Evolutionary conservation across 2,113 vertebrate genomes (phyloP).

Genomic region (Carlito syrichta): DNA sequence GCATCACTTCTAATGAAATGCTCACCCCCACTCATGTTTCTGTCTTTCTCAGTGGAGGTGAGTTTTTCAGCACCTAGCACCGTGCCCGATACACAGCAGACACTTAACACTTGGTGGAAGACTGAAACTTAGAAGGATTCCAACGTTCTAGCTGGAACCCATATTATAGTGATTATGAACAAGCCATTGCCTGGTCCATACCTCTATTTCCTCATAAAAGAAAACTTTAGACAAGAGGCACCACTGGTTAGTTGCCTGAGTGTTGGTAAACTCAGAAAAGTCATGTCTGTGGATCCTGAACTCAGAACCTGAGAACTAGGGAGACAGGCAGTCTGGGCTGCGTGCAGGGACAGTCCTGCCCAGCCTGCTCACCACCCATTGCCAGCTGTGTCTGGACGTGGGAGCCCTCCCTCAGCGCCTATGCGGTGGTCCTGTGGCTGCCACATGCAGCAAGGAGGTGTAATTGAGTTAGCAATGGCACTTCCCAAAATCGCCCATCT

Average conservation of each 20-base stretch:
- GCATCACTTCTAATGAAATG: background rate
- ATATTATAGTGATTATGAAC: background rate
- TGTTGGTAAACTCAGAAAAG: background rate
- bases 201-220: background rate
- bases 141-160: background rate
- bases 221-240: background rate
- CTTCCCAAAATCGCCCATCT: background rate
- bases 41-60: background rate
- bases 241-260: background rate
- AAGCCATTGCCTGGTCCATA: background rate
- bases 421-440: background rate
- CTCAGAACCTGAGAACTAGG: background rate
- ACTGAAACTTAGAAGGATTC: background rate
- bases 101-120: background rate
- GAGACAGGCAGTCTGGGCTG: background rate
- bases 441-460: rapidly evolving
- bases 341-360: background rate
- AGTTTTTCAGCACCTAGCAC: background rate
- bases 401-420: background rate
- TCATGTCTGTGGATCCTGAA: background rate
- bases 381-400: background rate
- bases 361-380: too few relatives aligned
- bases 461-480: background rate
- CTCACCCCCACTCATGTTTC: background rate
- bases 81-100: background rate